Conservation (phyloP, 92 coral and sea anemone genomes). For the Montipora capitata region DNA sequence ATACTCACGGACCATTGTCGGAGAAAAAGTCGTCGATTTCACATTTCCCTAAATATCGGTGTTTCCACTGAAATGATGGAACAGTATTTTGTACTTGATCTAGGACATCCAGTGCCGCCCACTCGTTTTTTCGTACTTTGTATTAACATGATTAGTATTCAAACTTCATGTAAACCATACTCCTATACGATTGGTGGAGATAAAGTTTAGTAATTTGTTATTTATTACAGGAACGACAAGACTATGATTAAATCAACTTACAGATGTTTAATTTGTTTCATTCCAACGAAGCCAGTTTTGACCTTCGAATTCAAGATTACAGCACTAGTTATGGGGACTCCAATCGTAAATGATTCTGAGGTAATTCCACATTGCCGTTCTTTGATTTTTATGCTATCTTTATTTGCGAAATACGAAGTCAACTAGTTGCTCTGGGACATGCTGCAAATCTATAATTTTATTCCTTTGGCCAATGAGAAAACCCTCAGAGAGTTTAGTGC, state of each 20-base stretch:
- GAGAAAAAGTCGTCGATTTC: no score
- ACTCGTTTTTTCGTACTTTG: slow-evolving; percentile 7
- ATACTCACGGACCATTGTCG: no score
- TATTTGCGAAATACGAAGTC: not conserved
- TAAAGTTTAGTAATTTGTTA: slow-evolving; percentile 21
- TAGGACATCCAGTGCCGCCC: slow-evolving; percentile 3
- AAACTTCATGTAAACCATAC: slow-evolving; percentile 23
- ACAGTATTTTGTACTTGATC: no score
- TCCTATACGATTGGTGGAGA: slow-evolving; percentile 18
- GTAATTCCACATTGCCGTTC: not conserved
- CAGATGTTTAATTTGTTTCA: slow-evolving; percentile 33
- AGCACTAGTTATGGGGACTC: not conserved
- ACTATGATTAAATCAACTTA: slow-evolving; percentile 12
- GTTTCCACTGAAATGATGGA: not conserved
- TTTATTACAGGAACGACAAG: slow-evolving; percentile 33
- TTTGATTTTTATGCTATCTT: no score
- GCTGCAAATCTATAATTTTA: not conserved
- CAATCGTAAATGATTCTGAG: not conserved
- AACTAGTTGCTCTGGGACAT: not conserved
- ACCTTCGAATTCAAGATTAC: not conserved
- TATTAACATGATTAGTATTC: slow-evolving; percentile 40
- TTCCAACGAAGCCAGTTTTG: slow-evolving; percentile 48
- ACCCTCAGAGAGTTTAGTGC: not conserved
- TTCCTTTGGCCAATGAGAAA: not conserved
- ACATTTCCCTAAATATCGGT: no score